Evolutionary conservation across 2,113 vertebrate species (phyloP).

Genomic region (Syngnathus scovelli): DNA sequence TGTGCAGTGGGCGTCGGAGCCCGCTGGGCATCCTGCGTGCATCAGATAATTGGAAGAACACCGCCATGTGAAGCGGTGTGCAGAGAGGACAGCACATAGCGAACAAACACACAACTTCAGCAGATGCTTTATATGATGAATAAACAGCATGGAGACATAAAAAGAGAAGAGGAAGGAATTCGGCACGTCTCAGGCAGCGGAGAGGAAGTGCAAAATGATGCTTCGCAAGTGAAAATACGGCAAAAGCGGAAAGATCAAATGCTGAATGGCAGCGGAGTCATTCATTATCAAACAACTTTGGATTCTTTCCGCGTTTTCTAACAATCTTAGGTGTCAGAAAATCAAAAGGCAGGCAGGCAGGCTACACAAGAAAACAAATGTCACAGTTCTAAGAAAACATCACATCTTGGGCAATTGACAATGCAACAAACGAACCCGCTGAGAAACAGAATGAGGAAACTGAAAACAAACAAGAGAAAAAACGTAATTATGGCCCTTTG

Average conservation of each 20-base stretch:
- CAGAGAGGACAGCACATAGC: slow-evolving; percentile 44
- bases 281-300: slow-evolving; percentile 60
- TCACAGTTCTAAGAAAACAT: slow-evolving; percentile 52
- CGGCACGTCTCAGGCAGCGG: slow-evolving; percentile 14
- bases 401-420: slow-evolving; percentile 43
- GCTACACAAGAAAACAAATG: slow-evolving; percentile 37
- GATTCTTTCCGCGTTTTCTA: slow-evolving; percentile 45
- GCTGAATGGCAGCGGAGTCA: slow-evolving; percentile 42
- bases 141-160: slow-evolving; percentile 61
- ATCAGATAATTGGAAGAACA: slow-evolving; percentile 67
- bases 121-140: slow-evolving; percentile 71
- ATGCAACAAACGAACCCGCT: slow-evolving; percentile 43
- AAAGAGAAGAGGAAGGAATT: slow-evolving; percentile 18
- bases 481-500: slow-evolving; percentile 43
- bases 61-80: slow-evolving; percentile 45
- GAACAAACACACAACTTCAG: slow-evolving; percentile 63
- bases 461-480: slow-evolving; percentile 20
- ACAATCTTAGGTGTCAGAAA: slow-evolving; percentile 56
- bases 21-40: slow-evolving; percentile 53
- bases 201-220: slow-evolving; percentile 14
- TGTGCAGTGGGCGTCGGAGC: slow-evolving; percentile 50
- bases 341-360: slow-evolving; percentile 58
- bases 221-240: slow-evolving; percentile 40
- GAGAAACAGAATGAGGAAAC: slow-evolving; percentile 20
- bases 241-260: slow-evolving; percentile 45